Evolutionary conservation across 2,113 vertebrate species (phyloP).

Genomic region (Ivindomyrus marchei): DNA sequence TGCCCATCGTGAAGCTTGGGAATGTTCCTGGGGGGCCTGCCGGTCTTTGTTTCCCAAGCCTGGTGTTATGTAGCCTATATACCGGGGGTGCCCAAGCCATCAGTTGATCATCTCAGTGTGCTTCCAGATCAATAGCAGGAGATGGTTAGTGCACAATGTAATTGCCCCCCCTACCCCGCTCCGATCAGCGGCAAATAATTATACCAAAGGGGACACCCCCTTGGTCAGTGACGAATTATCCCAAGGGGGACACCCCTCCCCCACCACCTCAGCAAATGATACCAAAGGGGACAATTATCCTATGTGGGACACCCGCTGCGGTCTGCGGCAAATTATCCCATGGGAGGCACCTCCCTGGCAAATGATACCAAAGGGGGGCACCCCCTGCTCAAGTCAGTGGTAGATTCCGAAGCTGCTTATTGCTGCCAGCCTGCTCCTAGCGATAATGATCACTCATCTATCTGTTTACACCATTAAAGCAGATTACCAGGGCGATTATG

Average conservation of each 20-base stretch:
- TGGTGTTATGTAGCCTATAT: background rate
- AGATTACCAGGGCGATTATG: background rate
- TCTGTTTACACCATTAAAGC: background rate
- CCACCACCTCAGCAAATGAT: background rate
- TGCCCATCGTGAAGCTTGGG: background rate
- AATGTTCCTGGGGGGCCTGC: background rate
- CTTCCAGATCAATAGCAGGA: background rate
- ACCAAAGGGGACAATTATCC: background rate
- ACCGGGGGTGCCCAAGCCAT: background rate
- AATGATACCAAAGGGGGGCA: background rate
- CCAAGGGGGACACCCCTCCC: too few relatives aligned
- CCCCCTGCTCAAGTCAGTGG: background rate
- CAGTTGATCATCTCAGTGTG: background rate
- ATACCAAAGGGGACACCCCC: too few relatives aligned
- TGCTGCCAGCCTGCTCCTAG: background rate
- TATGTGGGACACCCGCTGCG: background rate
- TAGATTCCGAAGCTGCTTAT: background rate
- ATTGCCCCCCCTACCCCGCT: background rate
- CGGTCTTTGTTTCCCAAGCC: background rate
- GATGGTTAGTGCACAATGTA: background rate
- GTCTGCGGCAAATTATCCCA: background rate
- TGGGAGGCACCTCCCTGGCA: background rate
- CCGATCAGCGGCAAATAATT: too few relatives aligned
- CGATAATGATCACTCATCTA: background rate
- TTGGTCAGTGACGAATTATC: too few relatives aligned